phyloP scores from a whole-genome alignment of 1,140 invertebrate genomes.

The Anthonomus grandis region DNA sequence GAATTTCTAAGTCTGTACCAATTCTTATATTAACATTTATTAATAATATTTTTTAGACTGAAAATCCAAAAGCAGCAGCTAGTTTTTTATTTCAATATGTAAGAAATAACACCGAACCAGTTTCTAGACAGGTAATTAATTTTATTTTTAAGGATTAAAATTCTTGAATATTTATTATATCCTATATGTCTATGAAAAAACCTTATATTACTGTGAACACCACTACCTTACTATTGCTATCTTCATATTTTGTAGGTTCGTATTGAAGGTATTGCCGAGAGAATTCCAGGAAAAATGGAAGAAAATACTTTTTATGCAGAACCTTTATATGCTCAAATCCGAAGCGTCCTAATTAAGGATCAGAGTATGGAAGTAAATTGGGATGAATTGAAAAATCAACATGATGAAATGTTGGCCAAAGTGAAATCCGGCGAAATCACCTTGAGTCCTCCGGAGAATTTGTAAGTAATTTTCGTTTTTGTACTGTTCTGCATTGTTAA shows the following conservation, averaged over 20 bases:
- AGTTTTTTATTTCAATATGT: slow-evolving; percentile 1
- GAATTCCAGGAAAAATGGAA: background rate
- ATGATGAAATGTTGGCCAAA: slow-evolving; percentile 6
- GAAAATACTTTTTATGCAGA: background rate
- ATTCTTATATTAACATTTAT: too few relatives aligned
- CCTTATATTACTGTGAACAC: too few relatives aligned
- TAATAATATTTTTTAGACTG: too few relatives aligned
- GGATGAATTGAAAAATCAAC: slow-evolving; percentile 6
- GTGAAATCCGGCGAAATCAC: background rate
- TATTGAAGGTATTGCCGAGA: slow-evolving; percentile 6
- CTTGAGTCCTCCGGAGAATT: slow-evolving; percentile 1
- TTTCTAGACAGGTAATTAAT: slow-evolving; percentile 10
- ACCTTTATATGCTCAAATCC: slow-evolving; percentile 8
- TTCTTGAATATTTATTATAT: too few relatives aligned
- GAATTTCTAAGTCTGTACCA: too few relatives aligned
- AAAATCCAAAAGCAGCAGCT: slow-evolving; percentile 2
- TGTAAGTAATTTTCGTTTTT: slow-evolving; percentile 15
- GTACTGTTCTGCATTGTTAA: background rate
- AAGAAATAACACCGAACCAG: background rate
- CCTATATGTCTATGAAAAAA: too few relatives aligned
- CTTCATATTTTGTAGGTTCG: slow-evolving; percentile 9
- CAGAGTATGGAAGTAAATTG: slow-evolving; percentile 10
- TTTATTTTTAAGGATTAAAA: too few relatives aligned
- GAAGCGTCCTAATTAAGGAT: background rate
- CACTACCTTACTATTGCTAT: too few relatives aligned